phyloP scores from a whole-genome alignment of 23 tunicate species.

The Ascidia mentula region DNA sequence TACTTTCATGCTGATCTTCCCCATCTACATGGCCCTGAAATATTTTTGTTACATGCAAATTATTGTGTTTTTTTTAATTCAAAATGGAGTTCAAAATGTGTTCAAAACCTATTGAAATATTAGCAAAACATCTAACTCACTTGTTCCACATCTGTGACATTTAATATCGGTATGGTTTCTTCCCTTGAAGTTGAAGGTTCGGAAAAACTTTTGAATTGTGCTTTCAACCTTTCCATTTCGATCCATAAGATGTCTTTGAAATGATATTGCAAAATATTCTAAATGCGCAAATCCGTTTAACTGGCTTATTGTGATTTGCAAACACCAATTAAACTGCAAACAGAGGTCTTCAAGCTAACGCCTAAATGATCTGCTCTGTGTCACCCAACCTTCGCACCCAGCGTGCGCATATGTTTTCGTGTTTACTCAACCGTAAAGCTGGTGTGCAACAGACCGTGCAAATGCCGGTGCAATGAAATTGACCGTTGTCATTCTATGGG shows the following conservation, averaged over 20 bases:
- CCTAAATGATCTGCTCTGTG: too few species aligned
- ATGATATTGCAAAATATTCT: too few species aligned
- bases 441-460: not conserved
- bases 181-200: not conserved
- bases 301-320: too few species aligned
- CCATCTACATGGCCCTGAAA: not conserved
- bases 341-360: too few species aligned
- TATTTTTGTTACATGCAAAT: not conserved
- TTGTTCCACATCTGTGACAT: not conserved
- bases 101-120: not conserved
- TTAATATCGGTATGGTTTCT: not conserved
- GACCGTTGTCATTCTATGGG: not conserved
- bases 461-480: not conserved
- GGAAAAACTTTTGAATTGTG: not conserved
- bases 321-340: too few species aligned
- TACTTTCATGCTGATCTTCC: not conserved
- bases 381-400: too few species aligned
- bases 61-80: not conserved
- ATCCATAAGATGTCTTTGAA: too few species aligned
- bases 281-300: too few species aligned
- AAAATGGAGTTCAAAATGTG: not conserved
- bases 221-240: not conserved
- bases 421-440: not conserved
- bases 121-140: not conserved
- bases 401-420: not conserved